Conservation (phyloP, 2,113 vertebrate genomes). For the Crotalus tigris region DNA sequence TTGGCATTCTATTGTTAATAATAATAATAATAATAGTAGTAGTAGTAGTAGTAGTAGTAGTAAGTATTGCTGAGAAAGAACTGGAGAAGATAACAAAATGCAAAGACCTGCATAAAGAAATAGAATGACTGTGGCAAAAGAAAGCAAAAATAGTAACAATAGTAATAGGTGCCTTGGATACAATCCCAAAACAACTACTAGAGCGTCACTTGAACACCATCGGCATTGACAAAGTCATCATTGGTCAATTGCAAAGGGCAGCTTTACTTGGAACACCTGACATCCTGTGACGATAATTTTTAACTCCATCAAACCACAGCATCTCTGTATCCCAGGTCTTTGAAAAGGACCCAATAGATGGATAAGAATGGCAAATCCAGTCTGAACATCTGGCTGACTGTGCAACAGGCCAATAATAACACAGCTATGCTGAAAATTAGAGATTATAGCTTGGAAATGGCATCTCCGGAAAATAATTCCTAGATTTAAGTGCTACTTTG, state of each 20-base stretch:
- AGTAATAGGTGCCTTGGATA: no score
- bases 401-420: neutral
- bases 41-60: conserved; percentile 4
- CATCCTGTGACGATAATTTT: no score
- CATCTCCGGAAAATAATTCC: conserved; percentile 28
- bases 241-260: no score
- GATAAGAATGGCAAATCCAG: neutral
- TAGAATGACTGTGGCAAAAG: no score
- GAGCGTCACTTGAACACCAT: no score
- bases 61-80: neutral
- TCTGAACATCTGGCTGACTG: neutral
- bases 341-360: no score
- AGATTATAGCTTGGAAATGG: neutral
- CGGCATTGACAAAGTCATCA: no score
- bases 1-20: conserved; percentile 8
- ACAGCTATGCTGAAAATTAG: conserved; percentile 16
- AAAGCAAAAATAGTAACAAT: no score
- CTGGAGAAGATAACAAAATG: neutral
- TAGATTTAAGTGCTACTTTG: conserved; percentile 27
- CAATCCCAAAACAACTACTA: no score
- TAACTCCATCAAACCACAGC: no score
- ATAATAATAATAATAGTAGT: neutral
- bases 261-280: no score
- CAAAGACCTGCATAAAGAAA: neutral
- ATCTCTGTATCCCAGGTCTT: no score